Evolutionary conservation across 2,888 invertebrate species (phyloP).

Genomic region (Itoplectis maculator): DNA sequence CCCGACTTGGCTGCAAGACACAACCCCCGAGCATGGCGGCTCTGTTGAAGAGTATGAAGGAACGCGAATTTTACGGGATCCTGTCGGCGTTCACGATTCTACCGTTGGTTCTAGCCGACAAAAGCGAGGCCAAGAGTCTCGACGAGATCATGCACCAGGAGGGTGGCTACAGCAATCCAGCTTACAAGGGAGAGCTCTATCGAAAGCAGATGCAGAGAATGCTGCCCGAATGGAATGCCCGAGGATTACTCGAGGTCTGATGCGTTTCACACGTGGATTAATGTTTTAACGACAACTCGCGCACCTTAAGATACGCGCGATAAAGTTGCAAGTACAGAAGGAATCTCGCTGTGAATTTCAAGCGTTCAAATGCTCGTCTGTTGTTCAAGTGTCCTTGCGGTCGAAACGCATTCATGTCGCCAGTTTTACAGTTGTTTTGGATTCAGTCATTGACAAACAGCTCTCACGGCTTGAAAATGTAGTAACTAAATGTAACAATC

Average conservation of each 20-base stretch:
- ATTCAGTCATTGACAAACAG: too few relatives aligned
- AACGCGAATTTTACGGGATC: slow-evolving; percentile 72
- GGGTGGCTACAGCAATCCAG: slow-evolving; percentile 67
- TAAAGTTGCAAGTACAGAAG: neutral
- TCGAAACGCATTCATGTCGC: neutral
- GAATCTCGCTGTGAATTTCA: slow-evolving; percentile 2
- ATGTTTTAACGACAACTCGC: neutral
- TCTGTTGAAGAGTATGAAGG: slow-evolving; percentile 68
- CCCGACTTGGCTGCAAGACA: slow-evolving; percentile 75
- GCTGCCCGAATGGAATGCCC: slow-evolving; percentile 72
- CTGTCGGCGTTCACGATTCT: slow-evolving; percentile 73
- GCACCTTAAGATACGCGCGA: neutral
- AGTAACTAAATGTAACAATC: too few relatives aligned
- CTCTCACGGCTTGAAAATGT: too few relatives aligned
- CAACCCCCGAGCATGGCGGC: slow-evolving; percentile 73
- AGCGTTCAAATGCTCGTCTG: neutral
- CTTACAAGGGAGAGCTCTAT: slow-evolving; percentile 64
- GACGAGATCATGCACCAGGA: slow-evolving; percentile 74
- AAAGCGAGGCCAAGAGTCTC: slow-evolving; percentile 71
- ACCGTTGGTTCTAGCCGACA: slow-evolving; percentile 76
- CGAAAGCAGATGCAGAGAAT: slow-evolving; percentile 72
- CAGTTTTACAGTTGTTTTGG: neutral
- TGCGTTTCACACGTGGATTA: neutral
- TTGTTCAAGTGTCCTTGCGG: neutral
- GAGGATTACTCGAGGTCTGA: slow-evolving; percentile 76